Evolutionary conservation across 2,113 vertebrate genomes (phyloP).

Genomic region (Burhinus bistriatus): DNA sequence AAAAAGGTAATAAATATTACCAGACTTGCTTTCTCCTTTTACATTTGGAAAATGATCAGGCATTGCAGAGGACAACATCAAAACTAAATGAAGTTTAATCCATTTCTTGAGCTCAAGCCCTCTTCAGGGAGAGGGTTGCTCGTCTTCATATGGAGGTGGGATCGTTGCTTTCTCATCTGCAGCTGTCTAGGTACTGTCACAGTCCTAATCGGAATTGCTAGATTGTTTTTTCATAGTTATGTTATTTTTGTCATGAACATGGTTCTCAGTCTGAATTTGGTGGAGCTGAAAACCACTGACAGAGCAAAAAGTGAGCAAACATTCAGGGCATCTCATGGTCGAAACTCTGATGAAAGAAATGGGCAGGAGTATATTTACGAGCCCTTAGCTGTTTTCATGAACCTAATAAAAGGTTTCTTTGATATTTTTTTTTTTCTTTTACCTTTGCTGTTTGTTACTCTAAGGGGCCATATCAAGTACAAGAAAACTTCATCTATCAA

Average conservation of each 20-base stretch:
- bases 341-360: neutral
- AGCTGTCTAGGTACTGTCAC: neutral
- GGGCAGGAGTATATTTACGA: neutral
- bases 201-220: neutral
- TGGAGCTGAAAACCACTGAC: neutral
- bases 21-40: neutral
- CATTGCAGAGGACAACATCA: neutral
- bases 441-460: neutral
- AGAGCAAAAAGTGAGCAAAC: neutral
- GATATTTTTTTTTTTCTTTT: neutral
- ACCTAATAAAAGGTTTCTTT: neutral
- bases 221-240: neutral
- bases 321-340: neutral
- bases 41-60: neutral
- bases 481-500: neutral
- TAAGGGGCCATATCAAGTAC: neutral
- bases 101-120: neutral
- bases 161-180: neutral
- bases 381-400: neutral
- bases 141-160: accelerated
- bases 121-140: neutral
- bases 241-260: neutral
- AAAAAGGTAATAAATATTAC: neutral
- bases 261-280: neutral
- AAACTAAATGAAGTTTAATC: neutral